Evolutionary conservation across 1,140 invertebrate genomes (phyloP).

Genomic region (Cotesia glomerata): DNA sequence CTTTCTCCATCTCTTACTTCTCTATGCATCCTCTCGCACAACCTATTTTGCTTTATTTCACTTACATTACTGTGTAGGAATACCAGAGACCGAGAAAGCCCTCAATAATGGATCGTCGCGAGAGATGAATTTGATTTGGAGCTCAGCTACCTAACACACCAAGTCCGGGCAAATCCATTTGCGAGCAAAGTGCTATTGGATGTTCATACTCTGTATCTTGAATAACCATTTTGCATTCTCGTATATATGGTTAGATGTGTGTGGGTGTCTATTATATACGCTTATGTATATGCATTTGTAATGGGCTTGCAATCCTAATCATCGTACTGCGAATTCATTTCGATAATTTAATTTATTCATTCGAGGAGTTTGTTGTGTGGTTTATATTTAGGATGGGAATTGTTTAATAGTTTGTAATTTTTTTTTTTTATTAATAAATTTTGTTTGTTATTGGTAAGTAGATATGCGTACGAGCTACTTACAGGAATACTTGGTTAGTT

Average conservation of each 20-base stretch:
- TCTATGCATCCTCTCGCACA: background rate
- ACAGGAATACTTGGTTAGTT: too few relatives aligned
- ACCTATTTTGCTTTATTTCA: background rate
- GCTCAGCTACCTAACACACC: background rate
- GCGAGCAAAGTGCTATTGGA: slow-evolving; percentile 22
- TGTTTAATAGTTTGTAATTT: too few relatives aligned
- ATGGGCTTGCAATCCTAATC: slow-evolving; percentile 6
- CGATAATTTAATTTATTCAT: background rate
- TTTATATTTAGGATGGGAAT: too few relatives aligned
- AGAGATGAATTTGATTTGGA: slow-evolving; percentile 25
- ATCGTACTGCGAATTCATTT: background rate
- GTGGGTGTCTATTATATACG: too few relatives aligned
- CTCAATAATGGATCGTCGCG: slow-evolving; percentile 26
- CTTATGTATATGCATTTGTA: too few relatives aligned
- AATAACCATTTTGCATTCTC: background rate
- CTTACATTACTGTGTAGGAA: background rate
- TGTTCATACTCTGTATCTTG: slow-evolving; percentile 19
- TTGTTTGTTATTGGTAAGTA: too few relatives aligned
- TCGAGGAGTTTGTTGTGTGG: background rate
- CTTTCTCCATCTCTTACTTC: slow-evolving; percentile 6
- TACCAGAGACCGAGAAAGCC: background rate
- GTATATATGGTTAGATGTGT: background rate
- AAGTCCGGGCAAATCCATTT: slow-evolving; percentile 23
- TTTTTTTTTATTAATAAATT: too few relatives aligned
- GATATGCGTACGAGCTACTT: too few relatives aligned